Percentiles rank a stretch among this genome's conserved stretches.
Evolutionary conservation across 1,140 invertebrate genomes (phyloP).

Genomic region (Drosophila albomicans): DNA sequence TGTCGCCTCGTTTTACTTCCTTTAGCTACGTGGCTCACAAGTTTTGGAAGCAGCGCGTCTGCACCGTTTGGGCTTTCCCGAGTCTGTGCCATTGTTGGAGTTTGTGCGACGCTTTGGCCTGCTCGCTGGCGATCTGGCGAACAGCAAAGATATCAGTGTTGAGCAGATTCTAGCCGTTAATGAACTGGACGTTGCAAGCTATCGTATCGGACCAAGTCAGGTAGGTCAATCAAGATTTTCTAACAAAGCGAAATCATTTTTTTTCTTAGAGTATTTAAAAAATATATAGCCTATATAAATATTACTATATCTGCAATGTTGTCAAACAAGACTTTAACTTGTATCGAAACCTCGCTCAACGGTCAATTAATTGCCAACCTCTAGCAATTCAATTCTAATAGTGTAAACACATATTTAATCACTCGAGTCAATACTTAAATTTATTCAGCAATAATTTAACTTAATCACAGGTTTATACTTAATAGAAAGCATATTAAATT

Average conservation of each 20-base stretch:
- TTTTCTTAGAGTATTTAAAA: neutral
- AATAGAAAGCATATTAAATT: too few species aligned
- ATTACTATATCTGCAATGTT: too few species aligned
- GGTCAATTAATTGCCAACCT: too few species aligned
- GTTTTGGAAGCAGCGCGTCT: conserved; percentile 95
- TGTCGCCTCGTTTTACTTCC: neutral
- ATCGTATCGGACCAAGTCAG: conserved; percentile 96
- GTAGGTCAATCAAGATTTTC: conserved; percentile 85
- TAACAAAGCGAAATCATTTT: too few species aligned
- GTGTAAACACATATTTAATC: too few species aligned
- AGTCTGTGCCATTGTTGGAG: conserved; percentile 94
- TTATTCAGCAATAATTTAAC: neutral
- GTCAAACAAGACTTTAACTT: too few species aligned
- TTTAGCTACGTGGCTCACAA: conserved; percentile 93
- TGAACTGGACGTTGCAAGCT: conserved; percentile 94
- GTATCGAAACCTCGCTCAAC: too few species aligned
- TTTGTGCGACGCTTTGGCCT: conserved; percentile 89
- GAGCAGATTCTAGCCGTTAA: conserved; percentile 93
- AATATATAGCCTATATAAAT: too few species aligned
- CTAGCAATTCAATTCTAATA: too few species aligned
- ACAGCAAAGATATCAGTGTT: conserved; percentile 88
- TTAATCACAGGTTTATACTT: neutral
- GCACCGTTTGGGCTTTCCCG: conserved; percentile 97
- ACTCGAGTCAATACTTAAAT: neutral
- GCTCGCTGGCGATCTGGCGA: conserved; percentile 68